Percentiles rank a stretch among this genome's conserved stretches.
These are phyloP conservation scores for Aplysina aerophoba DNA, from an alignment of 37 sponge, comb jelly and placozoan genomes.

Conservation along the genomic window DNA sequence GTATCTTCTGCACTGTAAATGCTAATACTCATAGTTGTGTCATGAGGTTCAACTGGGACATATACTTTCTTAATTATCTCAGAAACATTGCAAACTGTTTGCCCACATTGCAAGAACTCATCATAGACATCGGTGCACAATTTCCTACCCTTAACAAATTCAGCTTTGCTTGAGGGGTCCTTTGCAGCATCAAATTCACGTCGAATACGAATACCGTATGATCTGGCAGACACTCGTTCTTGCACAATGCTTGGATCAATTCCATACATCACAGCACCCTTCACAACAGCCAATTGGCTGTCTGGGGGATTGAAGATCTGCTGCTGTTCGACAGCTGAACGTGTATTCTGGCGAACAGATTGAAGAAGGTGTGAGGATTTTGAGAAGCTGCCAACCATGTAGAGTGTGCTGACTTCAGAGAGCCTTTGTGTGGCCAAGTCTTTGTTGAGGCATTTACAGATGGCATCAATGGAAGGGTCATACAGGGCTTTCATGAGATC, in stretches of 20 bases:
- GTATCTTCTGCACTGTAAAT: slow-evolving; percentile 12
- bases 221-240: neutral
- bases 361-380: neutral
- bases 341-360: neutral
- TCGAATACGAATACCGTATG: neutral
- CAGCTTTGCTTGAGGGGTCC: neutral
- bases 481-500: neutral
- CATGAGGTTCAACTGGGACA: neutral
- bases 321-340: no score
- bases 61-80: neutral
- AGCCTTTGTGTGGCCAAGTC: neutral
- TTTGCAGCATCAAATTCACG: neutral
- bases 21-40: neutral
- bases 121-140: slow-evolving; percentile 2
- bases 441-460: neutral
- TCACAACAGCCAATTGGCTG: neutral
- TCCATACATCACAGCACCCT: slow-evolving; percentile 31
- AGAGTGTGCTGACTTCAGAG: neutral
- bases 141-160: neutral
- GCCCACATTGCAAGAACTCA: neutral
- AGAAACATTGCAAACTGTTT: neutral
- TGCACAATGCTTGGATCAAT: slow-evolving; percentile 15
- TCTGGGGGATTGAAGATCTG: neutral
- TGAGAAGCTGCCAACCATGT: slow-evolving; percentile 30
- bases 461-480: neutral